Conservation (phyloP, 2,888 invertebrate genomes). For the Lochmaea crataegi region DNA sequence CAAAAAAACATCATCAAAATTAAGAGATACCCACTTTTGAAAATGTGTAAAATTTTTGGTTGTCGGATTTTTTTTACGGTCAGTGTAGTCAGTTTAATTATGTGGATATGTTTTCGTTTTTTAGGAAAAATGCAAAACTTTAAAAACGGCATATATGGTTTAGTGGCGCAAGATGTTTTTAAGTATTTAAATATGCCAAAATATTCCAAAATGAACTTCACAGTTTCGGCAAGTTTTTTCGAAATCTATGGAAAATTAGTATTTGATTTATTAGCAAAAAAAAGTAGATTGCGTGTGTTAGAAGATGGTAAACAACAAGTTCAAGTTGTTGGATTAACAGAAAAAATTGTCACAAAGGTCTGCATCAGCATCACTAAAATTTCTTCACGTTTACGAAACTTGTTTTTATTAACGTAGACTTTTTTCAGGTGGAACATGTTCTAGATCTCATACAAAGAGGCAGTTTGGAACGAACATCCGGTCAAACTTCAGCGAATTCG, state of each 20-base stretch:
- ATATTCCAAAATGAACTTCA: constrained; percentile 85
- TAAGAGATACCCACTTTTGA: too few species aligned
- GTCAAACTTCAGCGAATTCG: constrained; percentile 96
- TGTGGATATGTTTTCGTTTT: constrained; percentile 10
- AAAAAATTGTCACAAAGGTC: constrained; percentile 76
- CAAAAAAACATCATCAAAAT: too few species aligned
- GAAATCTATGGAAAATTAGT: constrained; percentile 99
- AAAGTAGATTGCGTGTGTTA: constrained; percentile 91
- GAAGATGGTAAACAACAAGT: constrained; percentile 98
- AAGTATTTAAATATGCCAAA: constrained; percentile 70
- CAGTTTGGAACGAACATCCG: constrained; percentile 91
- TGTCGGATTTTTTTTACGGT: too few species aligned
- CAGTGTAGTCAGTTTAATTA: too few species aligned
- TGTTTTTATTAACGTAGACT: too few species aligned
- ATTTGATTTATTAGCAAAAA: constrained; percentile 89
- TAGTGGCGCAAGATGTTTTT: constrained; percentile 96
- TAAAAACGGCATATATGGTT: constrained; percentile 96
- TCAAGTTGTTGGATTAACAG: constrained; percentile 95
- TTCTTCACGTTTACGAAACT: too few species aligned
- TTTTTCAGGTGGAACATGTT: constrained; percentile 83
- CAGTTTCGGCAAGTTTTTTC: constrained; percentile 96
- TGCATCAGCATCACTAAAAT: too few species aligned
- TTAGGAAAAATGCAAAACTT: constrained; percentile 73
- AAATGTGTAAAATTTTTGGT: too few species aligned
- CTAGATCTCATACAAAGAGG: constrained; percentile 91